Base-by-base conservation (phyloP, 2,113 vertebrate species). In the Corythoichthys haematopterus region DNA sequence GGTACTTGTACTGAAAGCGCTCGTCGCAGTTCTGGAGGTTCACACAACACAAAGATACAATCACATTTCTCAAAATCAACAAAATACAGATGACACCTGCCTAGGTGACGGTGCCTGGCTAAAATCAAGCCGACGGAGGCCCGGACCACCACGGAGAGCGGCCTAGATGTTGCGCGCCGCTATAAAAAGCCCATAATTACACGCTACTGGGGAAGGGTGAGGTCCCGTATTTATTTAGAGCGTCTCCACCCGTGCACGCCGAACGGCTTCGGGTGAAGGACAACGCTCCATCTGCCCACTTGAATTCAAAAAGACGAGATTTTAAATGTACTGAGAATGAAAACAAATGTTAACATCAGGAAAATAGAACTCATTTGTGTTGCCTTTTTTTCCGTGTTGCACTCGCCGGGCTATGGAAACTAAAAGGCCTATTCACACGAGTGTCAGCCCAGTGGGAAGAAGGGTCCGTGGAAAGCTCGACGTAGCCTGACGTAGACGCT, bases 1-100 rank as follows among this genome's bases (percentile, higher is more conserved):
- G 96, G 88, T 98, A 98, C 89, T 98, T 98, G 91, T 98, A 98
- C 81, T 98, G 96, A 79, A 98, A 98, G 66, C 94, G 85, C 80
- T 96, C 94, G 11, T 96, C 95, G 47, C 94, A 96, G 88, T 96
- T 97, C 95, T 98, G 80, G 60, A 86, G 77, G 53, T 56, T 13
- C 36, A 69, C 15, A 84, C 33, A 69, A n/a, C 33, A 12, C 3
- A 28, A 12, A 63, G 3, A 59, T 13, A 69, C 2, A 6, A n/a
- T 7, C 10, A 3, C 1, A 46, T 1, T 4, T 51, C n/a, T 36
- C 33, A 55, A 7, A 65, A 78, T 65, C 36, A 76, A 45, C 36
- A 71, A 56, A 28, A 59, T 28, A 6, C 52, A 10, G 11, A 48
- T n/a, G 73, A 55, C 72, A 37, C 6, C 35, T 13, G 14, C 28